Conservation (phyloP, 2,888 invertebrate species). For the Agrotis puta region DNA sequence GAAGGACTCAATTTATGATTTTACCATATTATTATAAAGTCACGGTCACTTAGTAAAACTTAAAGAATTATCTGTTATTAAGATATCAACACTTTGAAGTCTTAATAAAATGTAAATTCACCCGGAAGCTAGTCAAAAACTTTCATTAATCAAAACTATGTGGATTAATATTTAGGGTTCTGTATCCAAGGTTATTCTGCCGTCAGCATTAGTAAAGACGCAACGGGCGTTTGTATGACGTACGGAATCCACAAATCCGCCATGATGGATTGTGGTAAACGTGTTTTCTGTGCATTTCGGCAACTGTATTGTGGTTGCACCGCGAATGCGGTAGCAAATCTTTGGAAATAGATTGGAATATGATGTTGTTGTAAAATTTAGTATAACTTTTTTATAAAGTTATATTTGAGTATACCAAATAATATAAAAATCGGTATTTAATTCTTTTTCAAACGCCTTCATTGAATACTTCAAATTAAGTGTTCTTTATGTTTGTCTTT, state of each 20-base stretch:
- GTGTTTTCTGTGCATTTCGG: slow-evolving; percentile 65
- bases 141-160: slow-evolving; percentile 55
- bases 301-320: slow-evolving; percentile 54
- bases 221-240: slow-evolving; percentile 61
- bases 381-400: background rate
- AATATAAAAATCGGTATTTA: background rate
- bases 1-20: no score
- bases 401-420: background rate
- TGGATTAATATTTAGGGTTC: slow-evolving; percentile 51
- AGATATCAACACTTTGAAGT: no score
- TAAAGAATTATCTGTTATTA: no score
- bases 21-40: no score
- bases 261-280: slow-evolving; percentile 71
- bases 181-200: slow-evolving; percentile 47
- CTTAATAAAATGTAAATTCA: no score
- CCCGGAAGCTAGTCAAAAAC: slow-evolving; percentile 22
- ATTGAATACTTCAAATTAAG: no score
- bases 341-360: slow-evolving; percentile 37
- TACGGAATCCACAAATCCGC: slow-evolving; percentile 66
- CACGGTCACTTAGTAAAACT: no score
- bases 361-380: slow-evolving; percentile 6
- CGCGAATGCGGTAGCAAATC: slow-evolving; percentile 17
- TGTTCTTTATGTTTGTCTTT: no score
- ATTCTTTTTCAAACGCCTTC: no score
- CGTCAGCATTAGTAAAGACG: slow-evolving; percentile 51